These are phyloP conservation scores for Actenoides hombroni DNA, from an alignment of 2,113 vertebrate genomes.

Conservation along the genomic window DNA sequence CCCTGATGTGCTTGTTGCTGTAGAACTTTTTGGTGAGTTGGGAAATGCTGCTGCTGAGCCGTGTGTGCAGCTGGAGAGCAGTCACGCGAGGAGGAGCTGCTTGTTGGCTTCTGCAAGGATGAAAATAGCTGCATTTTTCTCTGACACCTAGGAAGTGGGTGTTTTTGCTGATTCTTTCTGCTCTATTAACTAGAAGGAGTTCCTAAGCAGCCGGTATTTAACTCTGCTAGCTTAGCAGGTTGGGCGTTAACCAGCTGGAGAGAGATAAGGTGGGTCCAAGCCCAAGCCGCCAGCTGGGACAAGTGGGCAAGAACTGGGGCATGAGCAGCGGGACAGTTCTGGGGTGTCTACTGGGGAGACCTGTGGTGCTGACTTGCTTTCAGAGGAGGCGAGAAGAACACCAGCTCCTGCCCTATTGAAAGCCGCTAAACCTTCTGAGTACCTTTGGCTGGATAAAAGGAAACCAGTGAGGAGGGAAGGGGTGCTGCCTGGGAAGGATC, in stretches of 20 bases:
- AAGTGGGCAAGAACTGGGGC: neutral
- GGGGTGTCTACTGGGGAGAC: neutral
- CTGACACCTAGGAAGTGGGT: neutral
- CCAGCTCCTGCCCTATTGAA: neutral
- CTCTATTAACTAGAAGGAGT: constrained; percentile 7
- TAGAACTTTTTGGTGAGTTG: neutral
- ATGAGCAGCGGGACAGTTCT: neutral
- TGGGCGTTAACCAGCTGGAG: neutral
- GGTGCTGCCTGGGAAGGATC: neutral
- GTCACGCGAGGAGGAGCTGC: neutral
- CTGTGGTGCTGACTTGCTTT: neutral
- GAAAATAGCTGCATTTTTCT: neutral
- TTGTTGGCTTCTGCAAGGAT: neutral
- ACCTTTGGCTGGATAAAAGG: neutral
- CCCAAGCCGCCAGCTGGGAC: neutral
- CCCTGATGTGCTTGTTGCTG: neutral
- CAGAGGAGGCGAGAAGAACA: neutral
- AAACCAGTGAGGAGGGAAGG: neutral
- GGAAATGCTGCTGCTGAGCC: neutral
- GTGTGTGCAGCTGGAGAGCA: neutral
- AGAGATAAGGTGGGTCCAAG: neutral
- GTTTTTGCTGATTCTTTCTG: constrained; percentile 25
- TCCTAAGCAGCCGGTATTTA: neutral
- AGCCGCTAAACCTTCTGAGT: neutral
- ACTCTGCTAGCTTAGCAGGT: neutral